Evolutionary conservation across 2,113 vertebrate species (phyloP).

Genomic region (Daphoenositta chrysoptera): DNA sequence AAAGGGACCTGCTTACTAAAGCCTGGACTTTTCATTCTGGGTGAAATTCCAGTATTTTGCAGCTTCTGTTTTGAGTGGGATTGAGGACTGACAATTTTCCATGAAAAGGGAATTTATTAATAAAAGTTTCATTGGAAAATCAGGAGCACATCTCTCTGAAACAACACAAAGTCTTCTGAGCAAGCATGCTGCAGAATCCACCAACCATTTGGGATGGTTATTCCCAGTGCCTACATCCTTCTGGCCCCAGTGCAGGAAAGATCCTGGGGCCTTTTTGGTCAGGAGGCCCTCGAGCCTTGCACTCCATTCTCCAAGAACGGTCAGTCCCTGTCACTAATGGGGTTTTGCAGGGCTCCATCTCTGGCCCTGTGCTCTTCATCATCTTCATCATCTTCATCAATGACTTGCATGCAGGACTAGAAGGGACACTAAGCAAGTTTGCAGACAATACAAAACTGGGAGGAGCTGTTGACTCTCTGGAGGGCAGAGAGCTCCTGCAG

Average conservation of each 20-base stretch:
- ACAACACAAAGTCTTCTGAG: not conserved
- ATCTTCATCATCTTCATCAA: not conserved
- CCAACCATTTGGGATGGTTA: rapidly evolving
- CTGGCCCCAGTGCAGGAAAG: not conserved
- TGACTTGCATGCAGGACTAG: not conserved
- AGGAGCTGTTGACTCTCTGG: not conserved
- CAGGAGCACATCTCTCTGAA: not conserved
- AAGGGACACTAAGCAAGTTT: not conserved
- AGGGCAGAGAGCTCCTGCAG: not conserved
- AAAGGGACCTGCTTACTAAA: not conserved
- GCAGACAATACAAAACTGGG: not conserved
- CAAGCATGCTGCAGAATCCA: not conserved
- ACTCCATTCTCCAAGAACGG: rapidly evolving
- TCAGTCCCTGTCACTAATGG: not conserved
- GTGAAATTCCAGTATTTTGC: not conserved
- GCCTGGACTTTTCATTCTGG: not conserved
- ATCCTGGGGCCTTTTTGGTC: not conserved
- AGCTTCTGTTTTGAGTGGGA: not conserved
- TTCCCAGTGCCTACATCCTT: not conserved
- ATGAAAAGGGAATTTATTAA: not conserved
- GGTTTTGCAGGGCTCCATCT: not conserved
- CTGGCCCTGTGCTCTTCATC: not conserved
- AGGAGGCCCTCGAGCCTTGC: rapidly evolving
- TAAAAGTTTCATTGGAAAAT: not conserved
- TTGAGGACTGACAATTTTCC: not conserved